Conservation (phyloP, 2,888 invertebrate genomes). For the Resseliella maxima region DNA sequence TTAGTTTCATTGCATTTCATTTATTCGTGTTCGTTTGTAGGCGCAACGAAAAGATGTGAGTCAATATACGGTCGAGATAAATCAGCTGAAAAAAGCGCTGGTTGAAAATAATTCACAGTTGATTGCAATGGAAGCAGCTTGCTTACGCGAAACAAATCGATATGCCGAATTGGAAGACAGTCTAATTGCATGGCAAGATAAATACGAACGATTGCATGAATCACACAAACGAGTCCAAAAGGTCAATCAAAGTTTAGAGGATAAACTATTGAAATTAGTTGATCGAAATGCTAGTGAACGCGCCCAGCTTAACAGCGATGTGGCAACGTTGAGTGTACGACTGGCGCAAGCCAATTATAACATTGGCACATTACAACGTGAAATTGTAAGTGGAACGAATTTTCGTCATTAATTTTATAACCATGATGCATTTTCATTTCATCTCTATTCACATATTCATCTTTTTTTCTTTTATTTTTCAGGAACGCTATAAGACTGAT, state of each 20-base stretch:
- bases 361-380: constrained; percentile 83
- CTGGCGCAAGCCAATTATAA: constrained; percentile 87
- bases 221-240: constrained; percentile 94
- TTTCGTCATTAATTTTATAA: neutral
- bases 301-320: constrained; percentile 85
- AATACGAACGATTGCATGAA: constrained; percentile 92
- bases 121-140: constrained; percentile 86
- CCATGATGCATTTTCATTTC: neutral
- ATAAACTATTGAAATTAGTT: constrained; percentile 90
- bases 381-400: constrained; percentile 83
- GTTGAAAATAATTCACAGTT: constrained; percentile 86
- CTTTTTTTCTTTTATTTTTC: constrained; percentile 65
- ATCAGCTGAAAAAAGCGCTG: constrained; percentile 84
- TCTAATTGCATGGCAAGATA: constrained; percentile 88
- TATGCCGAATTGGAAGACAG: constrained; percentile 85
- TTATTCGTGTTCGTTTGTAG: constrained; percentile 57
- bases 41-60: constrained; percentile 77
- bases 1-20: neutral
- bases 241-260: constrained; percentile 94
- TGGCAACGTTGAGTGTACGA: constrained; percentile 84
- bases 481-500: constrained; percentile 95
- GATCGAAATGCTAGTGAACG: constrained; percentile 93
- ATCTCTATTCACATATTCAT: neutral
- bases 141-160: constrained; percentile 82
- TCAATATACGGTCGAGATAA: constrained; percentile 76